Evolutionary conservation across 2,113 vertebrate genomes (phyloP).

Genomic region (Sprattus sprattus): DNA sequence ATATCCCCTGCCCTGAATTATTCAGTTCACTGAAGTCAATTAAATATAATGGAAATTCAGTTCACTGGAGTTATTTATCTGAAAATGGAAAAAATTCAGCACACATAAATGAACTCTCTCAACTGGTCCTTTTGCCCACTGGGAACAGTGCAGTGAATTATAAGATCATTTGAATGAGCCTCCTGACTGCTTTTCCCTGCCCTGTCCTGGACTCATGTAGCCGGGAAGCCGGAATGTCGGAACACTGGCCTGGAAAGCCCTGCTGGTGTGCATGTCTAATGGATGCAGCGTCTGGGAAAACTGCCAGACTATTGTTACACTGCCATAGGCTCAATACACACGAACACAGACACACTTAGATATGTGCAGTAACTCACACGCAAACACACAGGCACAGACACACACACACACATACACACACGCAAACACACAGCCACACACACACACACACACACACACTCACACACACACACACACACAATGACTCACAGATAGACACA

Average conservation of each 20-base stretch:
- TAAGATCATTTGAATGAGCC: neutral
- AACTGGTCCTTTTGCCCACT: neutral
- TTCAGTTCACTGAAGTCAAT: slow-evolving; percentile 6
- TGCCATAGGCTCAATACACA: slow-evolving; percentile 65
- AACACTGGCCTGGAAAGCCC: slow-evolving; percentile 69
- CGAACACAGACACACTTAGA: slow-evolving; percentile 40
- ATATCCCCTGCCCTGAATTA: slow-evolving; percentile 11
- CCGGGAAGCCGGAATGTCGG: slow-evolving; percentile 52
- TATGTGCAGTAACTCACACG: neutral
- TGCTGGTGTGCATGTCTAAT: slow-evolving; percentile 69
- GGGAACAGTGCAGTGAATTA: neutral
- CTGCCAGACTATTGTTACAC: slow-evolving; percentile 71
- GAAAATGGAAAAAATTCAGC: slow-evolving; percentile 19
- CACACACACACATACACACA: neutral
- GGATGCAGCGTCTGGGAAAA: slow-evolving; percentile 68
- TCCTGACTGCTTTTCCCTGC: slow-evolving; percentile 11
- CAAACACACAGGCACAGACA: slow-evolving; percentile 29
- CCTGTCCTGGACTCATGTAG: neutral
- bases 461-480: slow-evolving; percentile 34
- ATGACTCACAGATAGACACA: neutral
- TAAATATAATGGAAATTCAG: slow-evolving; percentile 16
- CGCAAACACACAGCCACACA: slow-evolving; percentile 22
- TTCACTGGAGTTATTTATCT: slow-evolving; percentile 11
- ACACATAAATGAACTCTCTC: slow-evolving; percentile 11
- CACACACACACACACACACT: slow-evolving; percentile 3